Evolutionary conservation across 1,140 invertebrate species (phyloP).

Genomic region (Platorchestia sp.): DNA sequence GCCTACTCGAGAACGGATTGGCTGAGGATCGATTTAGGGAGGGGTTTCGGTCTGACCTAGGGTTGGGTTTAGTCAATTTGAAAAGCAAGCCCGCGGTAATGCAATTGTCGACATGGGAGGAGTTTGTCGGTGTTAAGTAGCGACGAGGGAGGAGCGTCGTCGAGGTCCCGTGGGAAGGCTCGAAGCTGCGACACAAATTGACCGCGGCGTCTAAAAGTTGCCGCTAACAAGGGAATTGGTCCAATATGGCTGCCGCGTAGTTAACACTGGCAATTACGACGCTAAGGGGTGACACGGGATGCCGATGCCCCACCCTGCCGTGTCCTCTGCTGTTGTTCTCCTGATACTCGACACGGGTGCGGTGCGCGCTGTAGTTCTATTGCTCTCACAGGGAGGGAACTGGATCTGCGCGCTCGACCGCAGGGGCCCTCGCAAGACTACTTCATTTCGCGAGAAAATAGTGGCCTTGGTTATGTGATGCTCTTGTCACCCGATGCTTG

Average conservation of each 20-base stretch:
- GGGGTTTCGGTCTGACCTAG: not conserved
- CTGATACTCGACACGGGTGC: not conserved
- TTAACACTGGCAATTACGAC: constrained; percentile 55
- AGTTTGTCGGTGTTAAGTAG: constrained; percentile 47
- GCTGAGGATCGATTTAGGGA: constrained; percentile 32
- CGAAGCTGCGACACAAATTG: constrained; percentile 51
- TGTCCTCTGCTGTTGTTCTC: constrained; percentile 14
- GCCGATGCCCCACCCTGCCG: constrained; percentile 46
- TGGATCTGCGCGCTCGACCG: not conserved
- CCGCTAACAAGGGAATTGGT: constrained; percentile 55
- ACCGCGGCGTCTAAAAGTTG: constrained; percentile 55
- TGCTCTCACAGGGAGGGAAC: constrained; percentile 39
- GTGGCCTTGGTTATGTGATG: constrained; percentile 38
- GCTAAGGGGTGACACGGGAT: constrained; percentile 52
- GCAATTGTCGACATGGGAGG: constrained; percentile 45
- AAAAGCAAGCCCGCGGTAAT: constrained; percentile 48
- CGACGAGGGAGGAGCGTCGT: constrained; percentile 8
- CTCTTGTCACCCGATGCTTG: constrained; percentile 37
- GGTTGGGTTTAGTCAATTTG: constrained; percentile 19
- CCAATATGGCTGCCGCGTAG: constrained; percentile 55
- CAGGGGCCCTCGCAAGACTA: constrained; percentile 45
- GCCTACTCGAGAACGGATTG: not conserved
- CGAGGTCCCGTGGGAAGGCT: constrained; percentile 35
- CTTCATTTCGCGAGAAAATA: constrained; percentile 45
- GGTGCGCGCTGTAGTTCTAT: constrained; percentile 44